Conservation (phyloP, 2,888 invertebrate genomes). For the Xestia xanthographa region DNA sequence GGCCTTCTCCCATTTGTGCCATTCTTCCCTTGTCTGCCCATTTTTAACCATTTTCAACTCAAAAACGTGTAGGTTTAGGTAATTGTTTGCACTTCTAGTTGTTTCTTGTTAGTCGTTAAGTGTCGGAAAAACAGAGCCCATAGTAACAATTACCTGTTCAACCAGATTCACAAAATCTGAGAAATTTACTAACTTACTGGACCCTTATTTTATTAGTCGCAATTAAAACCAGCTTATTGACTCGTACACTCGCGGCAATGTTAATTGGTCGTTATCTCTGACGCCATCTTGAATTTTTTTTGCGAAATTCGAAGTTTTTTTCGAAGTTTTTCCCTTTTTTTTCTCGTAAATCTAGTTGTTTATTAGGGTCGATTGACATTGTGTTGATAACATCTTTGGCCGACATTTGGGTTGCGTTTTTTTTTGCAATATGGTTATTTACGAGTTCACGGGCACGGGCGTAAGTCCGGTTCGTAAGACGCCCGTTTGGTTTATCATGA, state of each 20-base stretch:
- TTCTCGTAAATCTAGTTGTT: slow-evolving; percentile 77
- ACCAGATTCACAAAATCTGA: slow-evolving; percentile 7
- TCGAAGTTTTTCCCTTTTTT: slow-evolving; percentile 58
- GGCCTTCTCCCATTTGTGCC: too few relatives aligned
- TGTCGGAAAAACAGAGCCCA: background rate
- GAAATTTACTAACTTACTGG: slow-evolving; percentile 25
- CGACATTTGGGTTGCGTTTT: slow-evolving; percentile 65
- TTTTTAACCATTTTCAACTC: background rate
- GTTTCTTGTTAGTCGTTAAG: background rate
- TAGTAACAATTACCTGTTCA: background rate
- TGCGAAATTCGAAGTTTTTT: slow-evolving; percentile 40
- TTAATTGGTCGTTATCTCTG: slow-evolving; percentile 77
- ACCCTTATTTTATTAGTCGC: slow-evolving; percentile 66
- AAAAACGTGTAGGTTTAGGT: background rate
- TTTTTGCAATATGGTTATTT: slow-evolving; percentile 39
- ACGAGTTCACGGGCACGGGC: slow-evolving; percentile 18
- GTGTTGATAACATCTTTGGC: slow-evolving; percentile 71
- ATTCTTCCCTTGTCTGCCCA: background rate
- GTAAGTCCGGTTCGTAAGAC: slow-evolving; percentile 1
- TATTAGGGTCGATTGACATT: slow-evolving; percentile 71
- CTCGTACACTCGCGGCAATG: slow-evolving; percentile 69
- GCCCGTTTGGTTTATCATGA: background rate
- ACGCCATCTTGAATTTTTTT: slow-evolving; percentile 74
- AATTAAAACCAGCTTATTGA: slow-evolving; percentile 76
- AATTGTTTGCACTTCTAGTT: background rate